Conservation (phyloP, 2,888 invertebrate genomes). For the Mesoligia furuncula region DNA sequence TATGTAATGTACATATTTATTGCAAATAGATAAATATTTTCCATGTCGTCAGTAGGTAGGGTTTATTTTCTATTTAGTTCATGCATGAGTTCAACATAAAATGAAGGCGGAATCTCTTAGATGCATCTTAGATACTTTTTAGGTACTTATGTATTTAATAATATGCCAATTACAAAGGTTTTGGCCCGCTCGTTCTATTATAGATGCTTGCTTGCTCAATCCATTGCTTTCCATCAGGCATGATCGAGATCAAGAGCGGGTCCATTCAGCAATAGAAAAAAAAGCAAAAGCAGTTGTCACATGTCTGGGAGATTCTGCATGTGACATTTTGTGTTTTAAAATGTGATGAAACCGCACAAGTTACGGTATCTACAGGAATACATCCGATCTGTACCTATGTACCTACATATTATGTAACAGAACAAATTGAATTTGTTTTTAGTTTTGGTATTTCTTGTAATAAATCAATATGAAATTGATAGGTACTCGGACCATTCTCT, state of each 20-base stretch:
- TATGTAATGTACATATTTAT: constrained; percentile 33
- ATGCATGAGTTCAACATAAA: not conserved
- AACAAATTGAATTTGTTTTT: not conserved
- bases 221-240: not conserved
- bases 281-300: not conserved
- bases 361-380: not conserved
- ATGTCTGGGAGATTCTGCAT: not conserved
- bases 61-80: not conserved
- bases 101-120: too few species aligned
- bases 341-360: not conserved
- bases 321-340: not conserved
- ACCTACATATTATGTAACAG: not conserved
- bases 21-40: constrained; percentile 1
- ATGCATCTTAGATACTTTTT: too few species aligned
- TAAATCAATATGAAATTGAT: not conserved
- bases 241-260: not conserved
- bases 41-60: not conserved
- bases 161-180: too few species aligned
- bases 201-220: not conserved
- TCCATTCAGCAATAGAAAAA: not conserved
- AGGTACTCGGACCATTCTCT: not conserved
- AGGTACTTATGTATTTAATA: too few species aligned
- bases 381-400: not conserved
- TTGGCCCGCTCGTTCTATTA: not conserved
- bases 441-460: not conserved